These are phyloP conservation scores for Paraescarpia echinospica DNA, from an alignment of 1,140 invertebrate species.

Conservation along the genomic window DNA sequence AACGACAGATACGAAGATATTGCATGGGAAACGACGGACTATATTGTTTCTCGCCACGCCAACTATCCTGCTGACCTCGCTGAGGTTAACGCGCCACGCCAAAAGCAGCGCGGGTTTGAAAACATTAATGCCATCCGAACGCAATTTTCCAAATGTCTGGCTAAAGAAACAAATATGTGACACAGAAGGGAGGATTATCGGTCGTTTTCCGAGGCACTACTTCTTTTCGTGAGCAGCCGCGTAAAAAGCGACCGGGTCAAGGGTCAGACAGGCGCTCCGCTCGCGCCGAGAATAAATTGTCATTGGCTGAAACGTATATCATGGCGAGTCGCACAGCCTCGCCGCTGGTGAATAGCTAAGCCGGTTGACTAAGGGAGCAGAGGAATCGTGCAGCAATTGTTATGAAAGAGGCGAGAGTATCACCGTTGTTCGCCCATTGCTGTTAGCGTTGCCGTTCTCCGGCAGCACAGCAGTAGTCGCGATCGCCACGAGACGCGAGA, in stretches of 20 bases:
- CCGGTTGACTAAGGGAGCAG: neutral
- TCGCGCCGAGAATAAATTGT: constrained; percentile 4
- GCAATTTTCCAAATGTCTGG: neutral
- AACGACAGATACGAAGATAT: neutral
- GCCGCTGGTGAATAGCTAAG: neutral
- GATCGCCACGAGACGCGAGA: neutral
- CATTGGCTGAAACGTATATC: neutral
- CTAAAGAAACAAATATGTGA: neutral
- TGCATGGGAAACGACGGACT: neutral
- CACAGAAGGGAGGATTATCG: neutral
- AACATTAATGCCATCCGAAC: neutral
- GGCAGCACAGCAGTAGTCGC: neutral
- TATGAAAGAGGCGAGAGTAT: neutral
- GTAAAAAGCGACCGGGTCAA: neutral
- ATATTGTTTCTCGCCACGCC: neutral
- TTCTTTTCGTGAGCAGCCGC: neutral
- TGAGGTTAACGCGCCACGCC: neutral
- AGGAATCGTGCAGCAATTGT: neutral
- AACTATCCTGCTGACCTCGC: neutral
- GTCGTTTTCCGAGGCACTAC: neutral
- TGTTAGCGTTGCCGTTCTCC: neutral
- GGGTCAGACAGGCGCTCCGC: neutral
- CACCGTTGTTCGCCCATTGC: neutral
- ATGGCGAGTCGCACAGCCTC: neutral
- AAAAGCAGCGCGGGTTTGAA: neutral